Evolutionary conservation across 2,888 invertebrate genomes (phyloP).

Genomic region (Syrphus vitripennis): DNA sequence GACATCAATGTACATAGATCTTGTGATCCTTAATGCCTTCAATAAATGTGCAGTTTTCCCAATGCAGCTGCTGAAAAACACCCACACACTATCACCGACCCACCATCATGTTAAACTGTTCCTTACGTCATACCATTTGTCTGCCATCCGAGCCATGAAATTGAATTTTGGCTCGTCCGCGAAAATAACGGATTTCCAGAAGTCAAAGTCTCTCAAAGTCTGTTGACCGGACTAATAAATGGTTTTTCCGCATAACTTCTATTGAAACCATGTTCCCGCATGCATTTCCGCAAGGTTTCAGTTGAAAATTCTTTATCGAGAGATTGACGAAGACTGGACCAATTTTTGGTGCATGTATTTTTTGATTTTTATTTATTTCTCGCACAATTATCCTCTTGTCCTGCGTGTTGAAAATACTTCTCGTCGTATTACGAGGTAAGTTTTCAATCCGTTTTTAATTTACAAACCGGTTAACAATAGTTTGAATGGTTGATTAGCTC

Average conservation of each 20-base stretch:
- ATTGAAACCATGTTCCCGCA: too few species aligned
- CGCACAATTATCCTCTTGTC: too few species aligned
- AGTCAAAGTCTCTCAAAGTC: conserved; percentile 53
- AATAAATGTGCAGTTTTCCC: conserved; percentile 71
- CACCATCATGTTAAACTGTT: too few species aligned
- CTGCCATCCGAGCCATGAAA: conserved; percentile 45
- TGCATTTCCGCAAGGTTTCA: too few species aligned
- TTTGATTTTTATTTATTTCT: too few species aligned
- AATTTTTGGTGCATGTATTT: too few species aligned
- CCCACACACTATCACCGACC: too few species aligned
- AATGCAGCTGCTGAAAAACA: conserved; percentile 71
- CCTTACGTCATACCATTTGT: conserved; percentile 65
- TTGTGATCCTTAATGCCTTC: conserved; percentile 68
- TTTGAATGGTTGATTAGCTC: conserved; percentile 7
- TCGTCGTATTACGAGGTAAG: conserved; percentile 25
- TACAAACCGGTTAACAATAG: not conserved
- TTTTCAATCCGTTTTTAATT: conserved; percentile 19
- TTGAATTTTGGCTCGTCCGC: conserved; percentile 67
- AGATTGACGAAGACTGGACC: too few species aligned
- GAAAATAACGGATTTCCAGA: conserved; percentile 55
- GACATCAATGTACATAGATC: conserved; percentile 66
- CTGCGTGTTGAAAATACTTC: too few species aligned
- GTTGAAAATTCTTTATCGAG: too few species aligned
- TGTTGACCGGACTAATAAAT: too few species aligned
- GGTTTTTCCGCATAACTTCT: too few species aligned